Evolutionary conservation across 2,888 invertebrate species (phyloP), one percentile per base, ranked within the genome.

Genomic region (Hydrotaea diabolus): DNA sequence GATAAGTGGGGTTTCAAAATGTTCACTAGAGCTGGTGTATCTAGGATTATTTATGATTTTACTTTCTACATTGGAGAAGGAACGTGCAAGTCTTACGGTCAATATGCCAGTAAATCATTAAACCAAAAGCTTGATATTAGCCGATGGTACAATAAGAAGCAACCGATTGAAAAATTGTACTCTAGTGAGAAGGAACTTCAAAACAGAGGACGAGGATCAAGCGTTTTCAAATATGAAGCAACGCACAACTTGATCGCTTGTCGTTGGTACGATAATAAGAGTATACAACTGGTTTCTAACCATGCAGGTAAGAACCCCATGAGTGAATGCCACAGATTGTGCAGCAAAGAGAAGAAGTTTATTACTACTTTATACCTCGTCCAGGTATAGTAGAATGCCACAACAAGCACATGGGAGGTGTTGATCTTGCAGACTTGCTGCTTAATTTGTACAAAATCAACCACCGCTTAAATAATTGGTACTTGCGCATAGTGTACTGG

Each of bases 171-270:
- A 79, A 72, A 85, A 85, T 74, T 83, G 72, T 79, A 39, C 75
- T 77, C 53, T 82, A 80, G 31, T 64, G 77, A 83, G 64, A 82
- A 84, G 39, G 74, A 82, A 7, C 80, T 82, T 76, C 73, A 57
- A 55, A 81, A 75, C 81, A 9, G 36, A 71, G 84, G 85, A 79
- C 79, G 86, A 43, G 86, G 86, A 73, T 85, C 85, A 53, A 69
- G 64, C 76, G 75, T 80, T 77, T 80, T 77, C 23, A 82, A 80
- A 85, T 77, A 46, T 80, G 85, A 82, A 62, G 57, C 77, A 62
- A 79, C 77, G 76, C 53, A 75, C 69, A 80, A n/a, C n/a, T n/a
- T n/a, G n/a, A n/a, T n/a, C n/a, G n/a, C n/a, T n/a, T n/a, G n/a
- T n/a, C n/a, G n/a, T 69, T 55, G 73, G 80, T 66, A 77, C 71